Percentiles rank a stretch among this genome's conserved stretches.
These are phyloP conservation scores for Drosophila meridionalis DNA, from an alignment of 2,888 invertebrate genomes.

Conservation along the genomic window DNA sequence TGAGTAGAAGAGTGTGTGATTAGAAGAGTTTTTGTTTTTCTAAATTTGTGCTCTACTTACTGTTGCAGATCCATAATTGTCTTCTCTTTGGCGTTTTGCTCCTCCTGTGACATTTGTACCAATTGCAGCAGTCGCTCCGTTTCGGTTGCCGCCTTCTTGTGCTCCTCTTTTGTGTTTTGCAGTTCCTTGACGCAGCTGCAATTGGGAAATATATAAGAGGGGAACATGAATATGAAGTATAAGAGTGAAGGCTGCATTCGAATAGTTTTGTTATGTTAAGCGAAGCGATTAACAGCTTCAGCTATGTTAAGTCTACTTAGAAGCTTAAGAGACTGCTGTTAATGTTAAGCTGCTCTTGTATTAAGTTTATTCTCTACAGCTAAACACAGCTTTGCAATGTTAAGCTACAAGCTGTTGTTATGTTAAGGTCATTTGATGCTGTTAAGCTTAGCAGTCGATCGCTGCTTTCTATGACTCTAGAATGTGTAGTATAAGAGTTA, in stretches of 20 bases:
- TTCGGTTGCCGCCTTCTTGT: slow-evolving; percentile 93
- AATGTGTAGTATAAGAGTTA: too few relatives aligned
- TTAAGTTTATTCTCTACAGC: not conserved
- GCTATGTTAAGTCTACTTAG: not conserved
- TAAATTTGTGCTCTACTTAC: slow-evolving; percentile 86
- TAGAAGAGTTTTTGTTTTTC: not conserved
- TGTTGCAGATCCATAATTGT: slow-evolving; percentile 96
- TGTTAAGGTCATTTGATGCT: not conserved
- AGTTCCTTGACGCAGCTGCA: slow-evolving; percentile 86
- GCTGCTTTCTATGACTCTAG: not conserved
- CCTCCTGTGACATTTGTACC: slow-evolving; percentile 97
- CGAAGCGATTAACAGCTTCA: not conserved
- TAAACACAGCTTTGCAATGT: not conserved
- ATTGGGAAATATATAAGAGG: not conserved
- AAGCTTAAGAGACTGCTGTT: not conserved
- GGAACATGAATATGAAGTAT: too few relatives aligned
- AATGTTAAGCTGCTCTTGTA: not conserved
- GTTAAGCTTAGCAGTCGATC: not conserved
- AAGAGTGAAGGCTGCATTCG: too few relatives aligned
- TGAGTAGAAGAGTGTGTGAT: not conserved
- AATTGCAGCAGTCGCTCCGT: slow-evolving; percentile 94
- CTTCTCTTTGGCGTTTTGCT: slow-evolving; percentile 96
- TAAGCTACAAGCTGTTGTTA: not conserved
- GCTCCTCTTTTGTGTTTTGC: slow-evolving; percentile 92
- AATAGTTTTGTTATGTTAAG: not conserved